Evolutionary conservation across 2,888 invertebrate genomes (phyloP).

Genomic region (Selenia dentaria): DNA sequence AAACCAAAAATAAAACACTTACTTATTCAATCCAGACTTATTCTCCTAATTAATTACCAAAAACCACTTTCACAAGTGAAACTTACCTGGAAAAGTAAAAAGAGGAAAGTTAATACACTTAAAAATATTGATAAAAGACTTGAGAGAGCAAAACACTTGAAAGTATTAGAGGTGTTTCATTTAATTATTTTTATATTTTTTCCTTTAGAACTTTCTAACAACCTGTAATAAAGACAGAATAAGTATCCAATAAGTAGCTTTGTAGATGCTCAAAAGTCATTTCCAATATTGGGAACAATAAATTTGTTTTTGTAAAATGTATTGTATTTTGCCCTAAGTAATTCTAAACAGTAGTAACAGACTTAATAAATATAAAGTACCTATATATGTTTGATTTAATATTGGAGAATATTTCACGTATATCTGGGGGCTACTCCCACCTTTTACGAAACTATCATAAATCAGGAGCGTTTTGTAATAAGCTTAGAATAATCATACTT

Average conservation of each 20-base stretch:
- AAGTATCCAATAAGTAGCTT: not conserved
- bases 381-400: too few species aligned
- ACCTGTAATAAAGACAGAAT: not conserved
- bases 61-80: constrained; percentile 1
- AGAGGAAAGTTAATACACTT: constrained; percentile 5
- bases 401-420: too few species aligned
- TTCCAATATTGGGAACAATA: not conserved
- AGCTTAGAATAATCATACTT: too few species aligned
- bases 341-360: too few species aligned
- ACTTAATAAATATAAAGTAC: too few species aligned
- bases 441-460: too few species aligned
- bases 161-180: not conserved
- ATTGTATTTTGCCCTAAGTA: too few species aligned
- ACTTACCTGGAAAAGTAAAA: constrained; percentile 38
- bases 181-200: constrained; percentile 2
- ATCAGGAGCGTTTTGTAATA: too few species aligned
- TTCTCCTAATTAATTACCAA: not conserved
- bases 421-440: too few species aligned
- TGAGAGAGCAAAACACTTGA: constrained; percentile 3
- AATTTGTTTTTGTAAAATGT: too few species aligned
- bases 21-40: not conserved
- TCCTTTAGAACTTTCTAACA: not conserved
- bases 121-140: constrained; percentile 7
- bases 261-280: not conserved
- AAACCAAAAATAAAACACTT: not conserved